Evolutionary conservation across 2,888 invertebrate genomes (phyloP), one percentile per base, ranked within the genome.

Genomic region (Brachypterus glaber): DNA sequence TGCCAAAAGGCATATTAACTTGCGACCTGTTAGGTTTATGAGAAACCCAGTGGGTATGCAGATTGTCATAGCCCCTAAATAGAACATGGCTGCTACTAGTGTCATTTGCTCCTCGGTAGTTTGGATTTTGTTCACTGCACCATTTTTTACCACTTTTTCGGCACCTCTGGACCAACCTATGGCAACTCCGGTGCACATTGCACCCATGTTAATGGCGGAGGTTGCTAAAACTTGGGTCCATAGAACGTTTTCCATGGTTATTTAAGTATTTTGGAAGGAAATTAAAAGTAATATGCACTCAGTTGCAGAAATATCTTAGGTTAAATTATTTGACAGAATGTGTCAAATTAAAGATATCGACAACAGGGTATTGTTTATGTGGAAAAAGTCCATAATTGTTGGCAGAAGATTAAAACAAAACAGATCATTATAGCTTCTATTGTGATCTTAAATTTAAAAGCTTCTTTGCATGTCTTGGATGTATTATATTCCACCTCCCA

Each of bases 351-450:
- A n/a, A n/a, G n/a, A n/a, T n/a, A n/a, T n/a, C n/a, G n/a, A n/a
- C n/a, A n/a, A n/a, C n/a, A n/a, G n/a, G n/a, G n/a, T n/a, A n/a
- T n/a, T n/a, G n/a, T n/a, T n/a, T n/a, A n/a, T n/a, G n/a, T n/a
- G n/a, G n/a, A n/a, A n/a, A n/a, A n/a, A n/a, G n/a, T n/a, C n/a
- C n/a, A n/a, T n/a, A 90, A 68, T 60, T 92, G 91, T 59, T 92
- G 92, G 66, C 90, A 85, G 49, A 87, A 64, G 90, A 91, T 91
- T 3, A 92, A 70, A 2, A 81, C 77, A 56, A 83, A 78, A 48
- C 78, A 80, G 40, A 88, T 82, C 8, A 77, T 39, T 2, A 84
- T 60, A 0, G 81, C 83, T 55, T 76, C 80, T 17, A 46, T 49
- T 9, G 49, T 45, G 2, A 52, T 50, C 35, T 40, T 51, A 2